Evolutionary conservation across 2,113 vertebrate species (phyloP).

Genomic region (Ploceus nigricollis): DNA sequence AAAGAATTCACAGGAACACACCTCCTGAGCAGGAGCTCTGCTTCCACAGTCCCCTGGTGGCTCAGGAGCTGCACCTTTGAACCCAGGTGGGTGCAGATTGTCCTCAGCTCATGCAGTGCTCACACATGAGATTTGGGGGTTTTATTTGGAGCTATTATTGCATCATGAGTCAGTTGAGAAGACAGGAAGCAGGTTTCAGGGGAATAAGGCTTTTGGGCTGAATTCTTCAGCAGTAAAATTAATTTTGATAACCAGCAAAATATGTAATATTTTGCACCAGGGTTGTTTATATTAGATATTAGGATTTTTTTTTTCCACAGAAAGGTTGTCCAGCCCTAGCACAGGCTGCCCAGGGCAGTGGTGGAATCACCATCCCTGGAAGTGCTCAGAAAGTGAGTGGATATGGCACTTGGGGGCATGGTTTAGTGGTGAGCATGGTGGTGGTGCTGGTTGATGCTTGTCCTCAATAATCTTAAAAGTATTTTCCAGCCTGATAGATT

Average conservation of each 20-base stretch:
- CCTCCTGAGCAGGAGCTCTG: not conserved
- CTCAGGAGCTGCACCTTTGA: not conserved
- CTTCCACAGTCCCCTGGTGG: not conserved
- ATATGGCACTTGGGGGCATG: not conserved
- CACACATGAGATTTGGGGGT: accelerated
- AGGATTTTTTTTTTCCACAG: not conserved
- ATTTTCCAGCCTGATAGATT: not conserved
- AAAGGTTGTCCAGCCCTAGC: not conserved
- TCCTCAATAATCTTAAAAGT: not conserved
- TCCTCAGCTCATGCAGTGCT: not conserved
- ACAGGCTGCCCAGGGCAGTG: not conserved
- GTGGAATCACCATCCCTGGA: not conserved
- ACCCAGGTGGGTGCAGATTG: not conserved
- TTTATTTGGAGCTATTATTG: not conserved
- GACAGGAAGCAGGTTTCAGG: not conserved
- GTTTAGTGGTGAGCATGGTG: not conserved
- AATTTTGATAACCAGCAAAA: not conserved
- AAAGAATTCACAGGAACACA: not conserved
- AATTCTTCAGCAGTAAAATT: not conserved
- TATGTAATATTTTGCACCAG: not conserved
- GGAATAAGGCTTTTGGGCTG: not conserved
- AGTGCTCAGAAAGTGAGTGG: not conserved
- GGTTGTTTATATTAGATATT: not conserved
- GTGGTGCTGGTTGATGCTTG: not conserved
- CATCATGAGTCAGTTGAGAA: not conserved